Percentiles rank a stretch among this genome's conserved stretches.
Evolutionary conservation across 2,888 invertebrate genomes (phyloP).

Genomic region (Aproaerema taeniolella): DNA sequence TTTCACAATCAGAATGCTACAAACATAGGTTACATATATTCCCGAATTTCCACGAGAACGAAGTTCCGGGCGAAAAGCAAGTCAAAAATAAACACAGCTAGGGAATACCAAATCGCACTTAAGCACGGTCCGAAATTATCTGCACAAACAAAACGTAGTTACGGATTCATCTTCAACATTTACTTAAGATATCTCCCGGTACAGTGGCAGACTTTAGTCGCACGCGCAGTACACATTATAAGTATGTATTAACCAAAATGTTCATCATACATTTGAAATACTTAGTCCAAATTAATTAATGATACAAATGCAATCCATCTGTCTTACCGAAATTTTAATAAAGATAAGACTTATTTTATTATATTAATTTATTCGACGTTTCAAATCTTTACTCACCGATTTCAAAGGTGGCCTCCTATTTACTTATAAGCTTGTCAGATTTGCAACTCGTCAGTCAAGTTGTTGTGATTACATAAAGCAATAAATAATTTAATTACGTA

Average conservation of each 20-base stretch:
- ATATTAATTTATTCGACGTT: neutral
- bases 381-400: neutral
- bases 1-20: no score
- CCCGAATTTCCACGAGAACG: no score
- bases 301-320: constrained; percentile 4
- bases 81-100: constrained; percentile 14
- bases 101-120: constrained; percentile 41
- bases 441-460: constrained; percentile 16
- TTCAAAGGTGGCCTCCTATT: neutral
- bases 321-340: constrained; percentile 15
- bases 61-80: no score
- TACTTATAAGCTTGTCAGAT: constrained; percentile 6
- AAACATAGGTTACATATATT: no score
- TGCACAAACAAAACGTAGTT: constrained; percentile 60
- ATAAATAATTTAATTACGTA: constrained; percentile 5
- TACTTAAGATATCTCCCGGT: constrained; percentile 58
- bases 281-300: no score
- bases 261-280: neutral
- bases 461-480: neutral
- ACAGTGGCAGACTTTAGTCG: constrained; percentile 50
- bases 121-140: constrained; percentile 53
- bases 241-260: neutral
- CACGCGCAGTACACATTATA: no score
- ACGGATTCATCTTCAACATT: constrained; percentile 65
- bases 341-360: constrained; percentile 8